A percentile compares a stretch with the other conserved stretches of the same genome.
phyloP scores from a whole-genome alignment of 2,888 invertebrate species.

The Drosophila leonis region DNA sequence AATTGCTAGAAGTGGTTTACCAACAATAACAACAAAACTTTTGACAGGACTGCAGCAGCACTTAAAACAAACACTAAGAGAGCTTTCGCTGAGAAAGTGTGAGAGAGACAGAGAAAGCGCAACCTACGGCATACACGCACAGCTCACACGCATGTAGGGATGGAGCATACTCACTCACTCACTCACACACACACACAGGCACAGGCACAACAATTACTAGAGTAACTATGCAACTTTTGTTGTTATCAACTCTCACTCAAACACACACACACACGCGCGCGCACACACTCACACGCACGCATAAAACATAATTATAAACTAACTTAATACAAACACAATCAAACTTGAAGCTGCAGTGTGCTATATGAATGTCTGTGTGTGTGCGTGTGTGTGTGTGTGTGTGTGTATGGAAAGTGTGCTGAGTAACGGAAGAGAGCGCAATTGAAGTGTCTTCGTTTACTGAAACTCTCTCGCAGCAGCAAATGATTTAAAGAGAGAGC shows the following conservation, averaged over 20 bases:
- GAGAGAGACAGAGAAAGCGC: constrained; percentile 31
- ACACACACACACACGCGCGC: neutral
- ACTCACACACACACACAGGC: constrained; percentile 13
- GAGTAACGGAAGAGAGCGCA: constrained; percentile 22
- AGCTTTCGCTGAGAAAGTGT: constrained; percentile 46
- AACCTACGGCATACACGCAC: constrained; percentile 51
- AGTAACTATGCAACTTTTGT: constrained; percentile 13
- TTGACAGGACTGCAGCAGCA: constrained; percentile 50
- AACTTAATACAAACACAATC: constrained; percentile 51
- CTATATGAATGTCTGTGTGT: constrained; percentile 4
- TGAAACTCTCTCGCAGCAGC: constrained; percentile 14
- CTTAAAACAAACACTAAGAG: constrained; percentile 43
- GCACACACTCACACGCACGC: constrained; percentile 2
- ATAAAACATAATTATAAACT: constrained; percentile 45
- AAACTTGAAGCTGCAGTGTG: constrained; percentile 41
- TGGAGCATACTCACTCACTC: constrained; percentile 4
- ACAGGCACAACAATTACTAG: constrained; percentile 16
- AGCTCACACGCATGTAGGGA: constrained; percentile 24
- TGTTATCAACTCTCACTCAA: constrained; percentile 22
- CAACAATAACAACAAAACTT: constrained; percentile 57
- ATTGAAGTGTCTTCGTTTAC: constrained; percentile 31
- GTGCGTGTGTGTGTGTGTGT: neutral
- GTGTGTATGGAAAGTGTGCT: constrained; percentile 3
- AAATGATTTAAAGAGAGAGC: constrained; percentile 15
- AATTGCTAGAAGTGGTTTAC: constrained; percentile 50